Evolutionary conservation across 2,797 vertebrate species (phyloP), one percentile per base, ranked within the genome.

Genomic region (Smutsia temminckii): DNA sequence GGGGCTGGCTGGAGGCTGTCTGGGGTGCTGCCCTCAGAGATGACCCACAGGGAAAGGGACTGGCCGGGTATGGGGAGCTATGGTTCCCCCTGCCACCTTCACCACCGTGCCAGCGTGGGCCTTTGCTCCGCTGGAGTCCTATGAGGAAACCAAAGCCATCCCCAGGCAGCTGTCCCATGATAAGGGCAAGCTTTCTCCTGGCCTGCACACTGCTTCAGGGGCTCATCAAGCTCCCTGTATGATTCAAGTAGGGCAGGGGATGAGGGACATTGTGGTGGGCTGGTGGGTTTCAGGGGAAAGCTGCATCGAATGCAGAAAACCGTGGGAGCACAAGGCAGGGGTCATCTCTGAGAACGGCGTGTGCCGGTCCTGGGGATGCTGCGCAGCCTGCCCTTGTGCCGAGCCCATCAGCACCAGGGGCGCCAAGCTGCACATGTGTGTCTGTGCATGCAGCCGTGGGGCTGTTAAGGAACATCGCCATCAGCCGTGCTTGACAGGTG

Each of bases 401-500:
- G 7, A 2, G 7, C 13, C 12, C 2, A 0, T 9, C 25, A 16
- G 32, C 53, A 55, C 55, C 20, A 6, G 32, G 12, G 8, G 27
- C 0, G 2, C 42, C 59, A 9, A 13, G 3, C 32, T 59, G 5
- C 12, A 5, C 0, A 0, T 12, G 4, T 0, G 6, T 29, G 46
- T 57, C 8, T 23, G 55, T 40, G 40, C 3, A 0, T 7, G 23
- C 2, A 37, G 72, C 5, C 55, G 49, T 68, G 13, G 14, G 53
- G 37, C 53, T 34, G 25, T 9, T 29, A 34, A 12, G 37, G 61
- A 84, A 20, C 0, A 0, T 83, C 53, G 20, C 64, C 55, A 8
- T 7, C 9, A 0, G 20, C 25, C 27, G 7, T 3, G 13, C 29
- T 78, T 49, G 59, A 53, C 32, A 29, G 40, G 51, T n/a, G 37